These are phyloP conservation scores for Taurulus bubalis DNA, from an alignment of 2,113 vertebrate genomes.

Conservation along the genomic window DNA sequence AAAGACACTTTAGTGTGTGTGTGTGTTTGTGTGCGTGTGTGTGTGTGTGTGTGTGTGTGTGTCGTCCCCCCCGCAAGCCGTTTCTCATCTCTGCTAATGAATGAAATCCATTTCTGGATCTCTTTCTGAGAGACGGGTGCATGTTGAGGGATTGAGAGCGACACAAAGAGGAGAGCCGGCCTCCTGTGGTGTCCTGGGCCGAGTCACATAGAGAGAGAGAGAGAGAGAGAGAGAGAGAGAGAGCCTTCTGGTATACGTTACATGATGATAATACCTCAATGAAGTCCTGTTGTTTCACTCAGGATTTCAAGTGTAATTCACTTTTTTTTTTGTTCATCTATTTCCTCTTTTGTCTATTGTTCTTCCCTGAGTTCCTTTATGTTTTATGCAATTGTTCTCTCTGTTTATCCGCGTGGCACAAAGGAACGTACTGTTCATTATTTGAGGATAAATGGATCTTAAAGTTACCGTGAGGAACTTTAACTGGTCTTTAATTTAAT, in stretches of 20 bases:
- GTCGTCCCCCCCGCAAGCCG: conserved; percentile 41
- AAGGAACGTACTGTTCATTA: background rate
- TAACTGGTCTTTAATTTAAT: background rate
- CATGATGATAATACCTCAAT: conserved; percentile 6
- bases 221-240: background rate
- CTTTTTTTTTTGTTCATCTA: background rate
- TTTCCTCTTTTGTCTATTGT: background rate
- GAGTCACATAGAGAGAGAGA: conserved; percentile 24
- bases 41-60: no score
- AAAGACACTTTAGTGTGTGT: conserved; percentile 31
- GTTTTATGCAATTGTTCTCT: background rate
- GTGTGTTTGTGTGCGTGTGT: no score
- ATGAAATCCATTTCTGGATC: conserved; percentile 60
- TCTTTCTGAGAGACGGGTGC: conserved; percentile 51
- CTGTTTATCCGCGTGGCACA: background rate
- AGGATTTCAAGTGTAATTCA: conserved; percentile 5
- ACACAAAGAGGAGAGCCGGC: conserved; percentile 10
- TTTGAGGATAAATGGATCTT: background rate
- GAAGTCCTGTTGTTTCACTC: conserved; percentile 24
- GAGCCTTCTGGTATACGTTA: conserved; percentile 32
- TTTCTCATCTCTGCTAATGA: conserved; percentile 69
- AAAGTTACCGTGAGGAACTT: background rate
- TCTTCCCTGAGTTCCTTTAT: background rate
- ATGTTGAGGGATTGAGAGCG: conserved; percentile 42
- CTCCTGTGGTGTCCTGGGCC: conserved; percentile 53